A percentile compares a stretch with the other conserved stretches of the same genome.
Conservation (phyloP, 2,888 invertebrate genomes). For the Magallana nippona region DNA sequence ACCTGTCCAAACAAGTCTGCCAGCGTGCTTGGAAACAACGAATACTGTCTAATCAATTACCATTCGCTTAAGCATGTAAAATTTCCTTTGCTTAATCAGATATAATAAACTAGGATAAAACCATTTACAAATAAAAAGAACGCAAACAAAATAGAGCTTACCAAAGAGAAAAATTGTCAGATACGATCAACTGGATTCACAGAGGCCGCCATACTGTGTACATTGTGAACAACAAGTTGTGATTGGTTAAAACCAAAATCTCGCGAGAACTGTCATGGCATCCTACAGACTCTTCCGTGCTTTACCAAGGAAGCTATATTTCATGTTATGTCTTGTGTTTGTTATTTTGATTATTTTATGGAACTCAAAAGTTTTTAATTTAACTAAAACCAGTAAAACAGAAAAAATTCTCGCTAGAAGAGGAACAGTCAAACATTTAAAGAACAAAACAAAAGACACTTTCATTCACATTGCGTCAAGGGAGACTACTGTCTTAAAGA, state of each 20-base stretch:
- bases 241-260: not conserved
- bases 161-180: not conserved
- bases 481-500: not conserved
- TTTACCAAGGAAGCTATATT: not conserved
- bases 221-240: not conserved
- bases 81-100: no score
- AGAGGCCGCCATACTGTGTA: slow-evolving; percentile 7
- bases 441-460: not conserved
- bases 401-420: not conserved
- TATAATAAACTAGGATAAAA: not conserved
- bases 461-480: not conserved
- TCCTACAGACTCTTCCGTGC: not conserved
- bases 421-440: not conserved
- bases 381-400: not conserved
- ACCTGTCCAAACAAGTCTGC: slow-evolving; percentile 11
- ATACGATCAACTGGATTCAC: not conserved
- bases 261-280: slow-evolving; percentile 29
- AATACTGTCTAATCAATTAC: not conserved
- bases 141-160: not conserved
- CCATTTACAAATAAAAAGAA: not conserved
- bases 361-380: not conserved
- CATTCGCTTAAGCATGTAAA: not conserved
- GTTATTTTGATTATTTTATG: not conserved
- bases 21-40: slow-evolving; percentile 2
- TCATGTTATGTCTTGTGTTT: not conserved